These are phyloP conservation scores for Acridotheres tristis DNA, from an alignment of 2,797 vertebrate genomes.

Conservation along the genomic window DNA sequence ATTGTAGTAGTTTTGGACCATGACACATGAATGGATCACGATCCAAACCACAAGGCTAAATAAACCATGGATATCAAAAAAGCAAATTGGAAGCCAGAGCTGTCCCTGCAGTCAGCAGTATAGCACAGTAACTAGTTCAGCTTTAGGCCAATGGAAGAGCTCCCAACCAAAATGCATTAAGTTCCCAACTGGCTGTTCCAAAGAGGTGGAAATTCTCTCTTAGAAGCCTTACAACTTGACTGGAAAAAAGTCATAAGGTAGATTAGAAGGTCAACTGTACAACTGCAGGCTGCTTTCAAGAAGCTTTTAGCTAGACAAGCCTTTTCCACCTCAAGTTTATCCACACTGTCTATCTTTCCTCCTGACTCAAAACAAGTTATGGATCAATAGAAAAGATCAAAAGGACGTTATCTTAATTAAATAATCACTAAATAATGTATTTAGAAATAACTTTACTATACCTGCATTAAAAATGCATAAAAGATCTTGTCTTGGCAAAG, in stretches of 20 bases:
- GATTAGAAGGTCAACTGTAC: not conserved
- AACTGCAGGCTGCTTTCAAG: not conserved
- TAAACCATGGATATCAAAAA: not conserved
- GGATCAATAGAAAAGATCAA: not conserved
- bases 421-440: not conserved
- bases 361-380: not conserved
- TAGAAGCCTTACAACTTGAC: not conserved
- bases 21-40: rapidly evolving
- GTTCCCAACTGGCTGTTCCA: not conserved
- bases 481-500: constrained; percentile 91
- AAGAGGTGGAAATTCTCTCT: not conserved
- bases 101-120: not conserved
- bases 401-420: not conserved
- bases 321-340: not conserved
- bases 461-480: constrained; percentile 91
- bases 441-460: constrained; percentile 47
- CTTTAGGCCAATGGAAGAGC: not conserved
- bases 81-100: not conserved
- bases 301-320: not conserved
- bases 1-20: not conserved
- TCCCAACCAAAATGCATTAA: not conserved
- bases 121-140: not conserved
- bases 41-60: not conserved
- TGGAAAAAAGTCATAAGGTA: not conserved
- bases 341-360: not conserved